Evolutionary conservation across 2,113 vertebrate genomes (phyloP).

Genomic region (Struthidea cinerea): DNA sequence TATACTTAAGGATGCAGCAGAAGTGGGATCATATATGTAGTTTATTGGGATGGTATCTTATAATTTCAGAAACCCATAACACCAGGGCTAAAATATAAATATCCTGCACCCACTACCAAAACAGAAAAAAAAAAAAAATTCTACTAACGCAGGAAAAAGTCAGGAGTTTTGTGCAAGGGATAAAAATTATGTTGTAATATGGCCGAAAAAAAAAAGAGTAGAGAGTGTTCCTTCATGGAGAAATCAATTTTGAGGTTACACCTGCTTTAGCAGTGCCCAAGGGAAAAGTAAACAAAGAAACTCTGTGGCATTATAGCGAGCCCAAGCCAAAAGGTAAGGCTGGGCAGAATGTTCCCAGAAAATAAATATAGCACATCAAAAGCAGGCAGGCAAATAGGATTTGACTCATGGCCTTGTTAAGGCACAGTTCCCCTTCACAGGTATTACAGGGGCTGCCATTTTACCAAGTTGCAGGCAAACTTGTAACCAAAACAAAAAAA

Average conservation of each 20-base stretch:
- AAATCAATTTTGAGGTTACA: slow-evolving; percentile 30
- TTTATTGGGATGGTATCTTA: neutral
- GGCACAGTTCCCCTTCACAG: neutral
- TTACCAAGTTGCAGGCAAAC: neutral
- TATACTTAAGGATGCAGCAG: neutral
- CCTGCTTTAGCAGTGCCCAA: neutral
- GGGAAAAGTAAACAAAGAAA: neutral
- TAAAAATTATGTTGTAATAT: neutral
- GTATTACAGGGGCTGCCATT: neutral
- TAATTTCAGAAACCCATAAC: neutral
- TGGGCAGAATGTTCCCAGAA: neutral
- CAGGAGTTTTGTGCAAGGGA: neutral
- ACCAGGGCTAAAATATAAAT: neutral
- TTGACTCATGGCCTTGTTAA: neutral
- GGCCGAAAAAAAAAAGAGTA: neutral
- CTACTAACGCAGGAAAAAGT: neutral
- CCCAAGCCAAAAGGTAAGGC: neutral
- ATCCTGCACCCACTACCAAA: neutral
- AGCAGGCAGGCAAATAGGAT: neutral
- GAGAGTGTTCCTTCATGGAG: neutral
- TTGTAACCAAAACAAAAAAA: neutral
- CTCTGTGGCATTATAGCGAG: neutral
- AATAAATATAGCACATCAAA: slow-evolving; percentile 27
- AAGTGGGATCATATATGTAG: neutral
- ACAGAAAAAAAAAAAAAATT: neutral